Conservation (phyloP, 92 coral and sea anemone species). For the Montipora capitata region DNA sequence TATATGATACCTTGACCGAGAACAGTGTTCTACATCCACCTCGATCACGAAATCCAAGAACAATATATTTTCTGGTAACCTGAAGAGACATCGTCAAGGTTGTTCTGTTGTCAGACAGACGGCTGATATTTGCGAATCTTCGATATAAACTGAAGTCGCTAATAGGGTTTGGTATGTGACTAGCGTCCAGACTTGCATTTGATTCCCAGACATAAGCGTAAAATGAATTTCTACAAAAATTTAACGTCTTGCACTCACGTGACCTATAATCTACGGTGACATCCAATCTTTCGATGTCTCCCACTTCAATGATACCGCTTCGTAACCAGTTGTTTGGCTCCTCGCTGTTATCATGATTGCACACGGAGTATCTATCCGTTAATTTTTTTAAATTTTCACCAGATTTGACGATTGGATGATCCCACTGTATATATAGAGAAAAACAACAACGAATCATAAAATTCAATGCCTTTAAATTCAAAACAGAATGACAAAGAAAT, state of each 20-base stretch:
- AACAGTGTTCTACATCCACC: slow-evolving; percentile 71
- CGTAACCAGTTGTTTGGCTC: too few species aligned
- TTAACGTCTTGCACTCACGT: accelerated
- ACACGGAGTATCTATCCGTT: background rate
- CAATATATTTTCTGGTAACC: too few species aligned
- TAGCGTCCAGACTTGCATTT: background rate
- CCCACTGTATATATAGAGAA: background rate
- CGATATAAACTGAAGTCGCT: background rate
- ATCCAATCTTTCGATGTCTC: too few species aligned
- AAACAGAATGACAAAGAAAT: too few species aligned
- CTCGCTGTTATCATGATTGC: too few species aligned
- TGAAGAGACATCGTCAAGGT: background rate
- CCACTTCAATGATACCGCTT: too few species aligned
- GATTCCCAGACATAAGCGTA: too few species aligned
- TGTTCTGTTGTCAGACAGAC: background rate
- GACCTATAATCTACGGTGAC: too few species aligned
- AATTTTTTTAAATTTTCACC: background rate
- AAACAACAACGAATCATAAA: background rate
- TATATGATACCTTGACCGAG: background rate
- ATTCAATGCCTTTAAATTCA: too few species aligned
- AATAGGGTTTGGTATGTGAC: background rate
- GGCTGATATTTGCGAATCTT: too few species aligned
- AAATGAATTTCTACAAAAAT: background rate
- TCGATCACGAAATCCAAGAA: slow-evolving; percentile 43
- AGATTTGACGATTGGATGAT: background rate